Percentiles rank a stretch among this genome's conserved stretches.
These are phyloP conservation scores for Sphenopsis melanotis DNA, from an alignment of 2,797 vertebrate species.

Conservation along the genomic window DNA sequence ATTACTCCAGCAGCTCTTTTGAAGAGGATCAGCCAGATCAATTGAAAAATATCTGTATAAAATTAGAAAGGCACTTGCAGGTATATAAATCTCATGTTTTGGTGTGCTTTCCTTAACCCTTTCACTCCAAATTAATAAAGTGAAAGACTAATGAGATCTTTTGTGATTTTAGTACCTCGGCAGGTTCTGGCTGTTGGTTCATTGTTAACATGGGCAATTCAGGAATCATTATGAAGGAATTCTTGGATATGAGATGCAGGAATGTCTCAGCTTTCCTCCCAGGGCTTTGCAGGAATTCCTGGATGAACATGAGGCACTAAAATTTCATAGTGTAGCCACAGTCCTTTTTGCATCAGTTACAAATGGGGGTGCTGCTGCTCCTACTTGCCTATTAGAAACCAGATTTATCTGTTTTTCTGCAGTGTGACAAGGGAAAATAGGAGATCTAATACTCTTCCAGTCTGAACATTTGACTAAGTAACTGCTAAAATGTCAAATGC, in stretches of 20 bases:
- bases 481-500: neutral
- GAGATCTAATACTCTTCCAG: neutral
- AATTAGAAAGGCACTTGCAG: neutral
- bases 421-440: neutral
- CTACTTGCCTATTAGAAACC: fast-evolving
- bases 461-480: neutral
- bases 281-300: neutral
- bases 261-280: neutral
- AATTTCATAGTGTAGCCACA: neutral
- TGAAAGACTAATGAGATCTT: neutral
- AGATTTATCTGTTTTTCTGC: neutral
- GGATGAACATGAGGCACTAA: fast-evolving
- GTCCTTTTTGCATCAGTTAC: neutral
- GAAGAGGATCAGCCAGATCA: neutral
- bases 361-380: neutral
- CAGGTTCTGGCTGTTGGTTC: neutral
- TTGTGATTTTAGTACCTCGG: neutral
- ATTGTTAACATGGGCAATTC: fast-evolving
- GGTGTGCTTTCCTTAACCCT: neutral
- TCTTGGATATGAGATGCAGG: neutral
- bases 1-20: neutral
- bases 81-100: neutral
- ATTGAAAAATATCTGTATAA: neutral
- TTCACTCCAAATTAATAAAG: neutral
- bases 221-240: neutral